These are phyloP conservation scores for Betta splendens DNA, from an alignment of 2,797 vertebrate genomes.

Conservation along the genomic window DNA sequence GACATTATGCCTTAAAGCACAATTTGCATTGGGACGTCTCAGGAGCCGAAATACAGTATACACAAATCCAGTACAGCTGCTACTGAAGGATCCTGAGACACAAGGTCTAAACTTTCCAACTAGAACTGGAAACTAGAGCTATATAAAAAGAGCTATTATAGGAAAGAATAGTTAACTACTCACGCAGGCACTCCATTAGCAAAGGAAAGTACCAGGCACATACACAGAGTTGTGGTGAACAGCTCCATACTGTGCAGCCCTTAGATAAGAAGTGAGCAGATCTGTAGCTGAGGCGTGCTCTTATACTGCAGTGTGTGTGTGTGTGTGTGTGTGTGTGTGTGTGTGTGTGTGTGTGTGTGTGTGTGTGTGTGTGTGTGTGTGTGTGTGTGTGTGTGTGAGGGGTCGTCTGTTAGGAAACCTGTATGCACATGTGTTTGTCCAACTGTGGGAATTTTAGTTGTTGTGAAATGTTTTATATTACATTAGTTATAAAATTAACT, in stretches of 20 bases:
- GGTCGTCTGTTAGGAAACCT: constrained; percentile 20
- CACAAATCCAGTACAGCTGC: too few relatives aligned
- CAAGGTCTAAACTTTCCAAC: not conserved
- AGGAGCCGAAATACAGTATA: too few relatives aligned
- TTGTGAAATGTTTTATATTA: constrained; percentile 50
- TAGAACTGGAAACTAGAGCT: too few relatives aligned
- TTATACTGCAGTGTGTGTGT: constrained; percentile 52
- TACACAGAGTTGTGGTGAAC: constrained; percentile 53
- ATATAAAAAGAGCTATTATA: not conserved
- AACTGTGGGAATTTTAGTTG: constrained; percentile 17
- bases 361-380: constrained; percentile 18
- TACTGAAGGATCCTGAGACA: too few relatives aligned
- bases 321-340: constrained; percentile 7
- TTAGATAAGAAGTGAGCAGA: constrained; percentile 22
- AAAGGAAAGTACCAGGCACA: constrained; percentile 56
- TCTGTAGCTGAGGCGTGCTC: constrained; percentile 35
- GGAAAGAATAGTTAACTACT: constrained; percentile 61
- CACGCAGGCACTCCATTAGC: constrained; percentile 62
- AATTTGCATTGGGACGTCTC: not conserved
- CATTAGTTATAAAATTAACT: not conserved
- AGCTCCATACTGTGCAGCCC: constrained; percentile 66
- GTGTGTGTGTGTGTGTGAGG: constrained; percentile 9
- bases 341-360: constrained; percentile 15
- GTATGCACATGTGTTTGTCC: not conserved
- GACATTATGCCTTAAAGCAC: not conserved